Evolutionary conservation across 2,888 invertebrate species (phyloP), one percentile per base, ranked within the genome.

Genomic region (Drosophila aldrichi): DNA sequence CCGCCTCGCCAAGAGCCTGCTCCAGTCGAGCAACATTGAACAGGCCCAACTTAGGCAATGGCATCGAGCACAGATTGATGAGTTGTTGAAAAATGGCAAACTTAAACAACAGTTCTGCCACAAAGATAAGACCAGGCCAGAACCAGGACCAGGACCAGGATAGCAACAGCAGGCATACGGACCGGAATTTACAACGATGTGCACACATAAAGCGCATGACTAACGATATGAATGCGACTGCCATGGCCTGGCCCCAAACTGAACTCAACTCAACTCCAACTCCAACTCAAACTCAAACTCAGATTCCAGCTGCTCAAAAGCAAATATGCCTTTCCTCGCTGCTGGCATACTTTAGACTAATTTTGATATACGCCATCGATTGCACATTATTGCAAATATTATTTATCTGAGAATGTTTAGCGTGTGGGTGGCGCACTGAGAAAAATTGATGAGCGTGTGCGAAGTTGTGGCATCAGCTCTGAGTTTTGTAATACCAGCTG

Each of bases 71-170:
- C 86, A 86, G 90, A 86, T 86, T 86, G 90, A 86, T 86, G 86
- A 86, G 90, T 89, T 89, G 88, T 88, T 86, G 88, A 89, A 89
- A 88, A 86, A 85, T 82, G 77, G 86, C 83, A 86, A 86, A 89
- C 86, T 89, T 88, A 88, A 86, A 89, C 88, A 89, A 88, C 80
- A 88, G 86, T 84, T 88, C 55, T 18, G 44, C 38, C 74, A 56
- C 62, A 48, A 43, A 73, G 72, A 74, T 69, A 73, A 65, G 61
- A 57, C 38, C 48, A 49, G 48, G 8, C 38, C 38, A 38, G 38
- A 48, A 54, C 41, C 48, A 48, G 48, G 38, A 16, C 14, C 12
- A 40, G 36, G 2, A 38, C 38, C n/a, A 48, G 48, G 44, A 18
- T 34, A 34, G 32, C 14, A 34, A 25, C 14, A 20, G 43, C 22